Evolutionary conservation across 2,797 vertebrate species (phyloP), one percentile per base, ranked within the genome.

Genomic region (Fistularia tabacaria): DNA sequence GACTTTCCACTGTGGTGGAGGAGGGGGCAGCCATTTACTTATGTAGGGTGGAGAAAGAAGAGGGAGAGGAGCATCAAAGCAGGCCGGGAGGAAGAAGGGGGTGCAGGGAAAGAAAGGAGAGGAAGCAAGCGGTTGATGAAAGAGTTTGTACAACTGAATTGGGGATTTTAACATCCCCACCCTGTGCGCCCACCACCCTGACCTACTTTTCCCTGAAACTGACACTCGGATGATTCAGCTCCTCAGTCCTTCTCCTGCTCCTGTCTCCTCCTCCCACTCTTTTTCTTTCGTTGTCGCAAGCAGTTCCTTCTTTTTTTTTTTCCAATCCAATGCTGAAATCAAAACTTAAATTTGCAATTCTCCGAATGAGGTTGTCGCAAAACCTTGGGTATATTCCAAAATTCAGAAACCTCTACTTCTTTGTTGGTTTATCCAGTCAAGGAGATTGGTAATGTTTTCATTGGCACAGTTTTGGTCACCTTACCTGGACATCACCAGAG

Each of bases 151-250:
- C 52, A 56, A 59, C 58, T 57, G 40, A 51, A 62, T 36, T 61
- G 47, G 54, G 49, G 49, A 52, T 80, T 81, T 77, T 57, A 65
- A 61, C 38, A 62, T 71, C 66, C 54, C 70, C 64, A 60, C 65
- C 65, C 64, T 42, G 38, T 48, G 57, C 57, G 47, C n/a, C 68
- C 70, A 64, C 14, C 63, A 53, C 62, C 64, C 64, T 77, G 76
- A 77, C 79, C 80, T 84, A 84, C 77, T 80, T 71, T 52, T 14
- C 42, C 40, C 56, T 54, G 57, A 59, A 48, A 57, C 76, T 74
- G 72, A 77, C 70, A 73, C 75, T 71, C 49, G 6, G 63, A 82
- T 79, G 76, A 86, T 77, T 86, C 83, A 77, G 77, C 76, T 57
- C 61, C 76, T 71, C 51, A 41, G 66, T 60, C 63, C 14, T 14